Base-by-base conservation (phyloP, 2,797 vertebrate genomes). In the Malacoraja senta region DNA sequence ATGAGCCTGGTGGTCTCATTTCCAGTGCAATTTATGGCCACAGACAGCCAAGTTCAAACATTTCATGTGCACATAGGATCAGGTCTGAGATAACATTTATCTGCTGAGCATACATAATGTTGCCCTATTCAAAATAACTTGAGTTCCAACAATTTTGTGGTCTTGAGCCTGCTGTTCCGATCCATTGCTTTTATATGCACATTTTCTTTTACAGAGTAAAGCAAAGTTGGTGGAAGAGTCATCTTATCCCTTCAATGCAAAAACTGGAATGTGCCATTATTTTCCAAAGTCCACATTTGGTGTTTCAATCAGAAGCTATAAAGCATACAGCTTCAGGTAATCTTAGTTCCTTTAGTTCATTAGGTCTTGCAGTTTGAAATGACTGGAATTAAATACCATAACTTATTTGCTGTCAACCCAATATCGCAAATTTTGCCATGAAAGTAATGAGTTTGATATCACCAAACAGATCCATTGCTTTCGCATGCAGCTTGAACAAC, bases 251-350 rank as follows among this genome's bases (percentile, higher is more conserved):
- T 99, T 97, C 94, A 97, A 97, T 95, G 97, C 97, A 94, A 94
- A 96, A 91, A 96, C 95, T 0, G 97, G 97, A 93, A 93, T 97
- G 10, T 99, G 98, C 94, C 97, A 95, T 95, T 97, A 97, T 93
- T 98, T 98, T 95, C 93, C 96, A 86, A 93, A 0, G 63, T 96
- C 96, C 65, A 95, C 96, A 32, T 95, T 94, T 76, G 98, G 97
- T 68, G 96, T 98, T 93, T 95, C 96, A 9, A 94, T 99, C 94
- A 97, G 94, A 94, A 96, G 96, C 95, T 99, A 96, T 94, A 95
- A 96, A 93, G 95, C 96, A 0, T 96, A 97, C 94, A 95, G 97
- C 94, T 98, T 98, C 96, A 97, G 97, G 98, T 99, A 97, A 95
- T 74, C 93, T 8, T 68, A 0, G 83, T 88, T 94, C 90, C 72